These are phyloP conservation scores for Eudyptes chrysolophus DNA, from an alignment of 2,113 vertebrate genomes.

Conservation along the genomic window DNA sequence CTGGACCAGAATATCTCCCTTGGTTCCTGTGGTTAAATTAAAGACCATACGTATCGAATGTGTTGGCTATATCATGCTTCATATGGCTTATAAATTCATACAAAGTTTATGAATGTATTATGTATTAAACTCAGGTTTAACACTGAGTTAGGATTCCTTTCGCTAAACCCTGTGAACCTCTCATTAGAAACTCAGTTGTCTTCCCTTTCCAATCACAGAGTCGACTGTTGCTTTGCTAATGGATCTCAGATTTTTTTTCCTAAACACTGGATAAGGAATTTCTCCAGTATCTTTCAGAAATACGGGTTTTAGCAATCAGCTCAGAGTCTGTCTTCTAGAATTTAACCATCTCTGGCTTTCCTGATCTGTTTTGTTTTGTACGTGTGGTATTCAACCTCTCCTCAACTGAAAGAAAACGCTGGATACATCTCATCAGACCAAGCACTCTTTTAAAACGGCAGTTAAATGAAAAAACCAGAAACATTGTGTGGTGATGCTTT, in stretches of 20 bases:
- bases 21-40: background rate
- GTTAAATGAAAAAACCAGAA: background rate
- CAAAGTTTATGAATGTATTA: background rate
- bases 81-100: background rate
- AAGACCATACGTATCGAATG: background rate
- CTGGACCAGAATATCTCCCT: background rate
- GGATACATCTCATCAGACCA: background rate
- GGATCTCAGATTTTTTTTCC: background rate
- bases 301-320: background rate
- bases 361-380: background rate
- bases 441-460: background rate
- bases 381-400: background rate
- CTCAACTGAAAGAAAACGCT: background rate
- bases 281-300: background rate
- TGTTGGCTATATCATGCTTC: background rate
- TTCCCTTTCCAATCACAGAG: background rate
- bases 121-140: background rate
- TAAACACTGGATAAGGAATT: background rate
- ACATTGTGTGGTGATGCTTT: background rate
- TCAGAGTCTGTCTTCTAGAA: background rate
- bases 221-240: background rate
- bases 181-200: background rate
- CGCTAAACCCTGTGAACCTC: background rate
- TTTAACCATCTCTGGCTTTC: background rate
- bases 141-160: background rate